A percentile compares a stretch with the other conserved stretches of the same genome.
Evolutionary conservation across 1,140 invertebrate genomes (phyloP).

Genomic region (Drosophila carrolli): DNA sequence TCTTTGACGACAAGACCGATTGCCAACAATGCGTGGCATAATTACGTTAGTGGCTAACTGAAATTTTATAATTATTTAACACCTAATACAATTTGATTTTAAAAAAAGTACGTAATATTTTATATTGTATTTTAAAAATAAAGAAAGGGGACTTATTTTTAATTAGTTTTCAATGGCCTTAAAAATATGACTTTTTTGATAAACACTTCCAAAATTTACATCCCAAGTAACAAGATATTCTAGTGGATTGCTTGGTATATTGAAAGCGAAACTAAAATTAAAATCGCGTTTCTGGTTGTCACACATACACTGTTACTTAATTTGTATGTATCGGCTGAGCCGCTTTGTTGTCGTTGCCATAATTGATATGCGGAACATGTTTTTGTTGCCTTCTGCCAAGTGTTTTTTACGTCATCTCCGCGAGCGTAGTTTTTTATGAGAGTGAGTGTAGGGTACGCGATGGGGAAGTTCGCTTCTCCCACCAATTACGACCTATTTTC

Average conservation of each 20-base stretch:
- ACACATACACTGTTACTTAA: constrained; percentile 16
- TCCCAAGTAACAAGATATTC: not conserved
- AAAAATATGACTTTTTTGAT: too few relatives aligned
- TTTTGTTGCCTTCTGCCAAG: constrained; percentile 62
- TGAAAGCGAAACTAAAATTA: constrained; percentile 49
- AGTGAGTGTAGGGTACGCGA: constrained; percentile 50
- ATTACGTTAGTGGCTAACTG: not conserved
- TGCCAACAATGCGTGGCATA: not conserved
- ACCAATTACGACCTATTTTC: not conserved
- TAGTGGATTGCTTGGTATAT: not conserved
- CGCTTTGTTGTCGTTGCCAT: constrained; percentile 39
- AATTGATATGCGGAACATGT: constrained; percentile 81
- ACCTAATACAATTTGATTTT: too few relatives aligned
- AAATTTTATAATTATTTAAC: too few relatives aligned
- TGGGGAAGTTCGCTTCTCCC: not conserved
- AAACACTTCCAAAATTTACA: too few relatives aligned
- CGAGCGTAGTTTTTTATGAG: constrained; percentile 48
- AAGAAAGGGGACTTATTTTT: too few relatives aligned
- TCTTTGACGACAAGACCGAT: not conserved
- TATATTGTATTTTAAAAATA: too few relatives aligned
- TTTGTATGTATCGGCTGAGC: constrained; percentile 29
- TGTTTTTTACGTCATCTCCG: constrained; percentile 72
- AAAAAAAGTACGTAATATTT: too few relatives aligned
- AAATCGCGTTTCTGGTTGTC: constrained; percentile 19
- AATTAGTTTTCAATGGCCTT: too few relatives aligned